Conservation (phyloP, 2,888 invertebrate genomes). For the Lobophora halterata region DNA sequence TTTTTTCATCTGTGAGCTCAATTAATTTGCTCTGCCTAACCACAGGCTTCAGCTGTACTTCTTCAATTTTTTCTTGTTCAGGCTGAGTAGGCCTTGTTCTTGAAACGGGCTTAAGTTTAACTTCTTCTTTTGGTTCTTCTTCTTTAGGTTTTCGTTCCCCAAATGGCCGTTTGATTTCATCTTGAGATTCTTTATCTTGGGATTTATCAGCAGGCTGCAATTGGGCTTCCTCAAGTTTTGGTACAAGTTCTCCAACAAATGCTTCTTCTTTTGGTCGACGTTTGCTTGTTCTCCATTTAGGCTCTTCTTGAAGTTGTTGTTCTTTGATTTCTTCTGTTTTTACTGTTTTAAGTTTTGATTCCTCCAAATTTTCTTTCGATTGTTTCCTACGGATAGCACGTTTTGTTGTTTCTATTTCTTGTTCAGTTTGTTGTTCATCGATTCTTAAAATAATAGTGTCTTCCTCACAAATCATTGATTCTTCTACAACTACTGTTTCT, state of each 20-base stretch:
- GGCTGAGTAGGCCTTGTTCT: conserved; percentile 38
- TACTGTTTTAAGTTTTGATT: too few relatives aligned
- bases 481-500: conserved; percentile 67
- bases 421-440: conserved; percentile 39
- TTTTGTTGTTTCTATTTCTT: conserved; percentile 4
- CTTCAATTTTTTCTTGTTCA: conserved; percentile 50
- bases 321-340: too few relatives aligned
- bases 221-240: too few relatives aligned
- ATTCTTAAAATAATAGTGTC: conserved; percentile 79
- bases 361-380: conserved; percentile 15
- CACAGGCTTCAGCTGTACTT: conserved; percentile 40
- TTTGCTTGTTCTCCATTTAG: conserved; percentile 37
- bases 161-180: too few relatives aligned
- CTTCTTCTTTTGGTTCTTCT: conserved; percentile 36
- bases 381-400: conserved; percentile 2
- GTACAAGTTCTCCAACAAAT: too few relatives aligned
- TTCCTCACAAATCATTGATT: conserved; percentile 79
- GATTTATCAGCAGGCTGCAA: too few relatives aligned
- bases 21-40: too few relatives aligned
- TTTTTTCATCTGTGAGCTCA: too few relatives aligned
- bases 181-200: too few relatives aligned
- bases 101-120: conserved; percentile 25
- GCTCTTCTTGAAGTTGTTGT: conserved; percentile 37
- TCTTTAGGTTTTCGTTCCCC: too few relatives aligned
- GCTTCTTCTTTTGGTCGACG: conserved; percentile 31